A percentile compares a stretch with the other conserved stretches of the same genome.
phyloP scores from a whole-genome alignment of 2,113 vertebrate genomes.

The Sapayoa aenigma region DNA sequence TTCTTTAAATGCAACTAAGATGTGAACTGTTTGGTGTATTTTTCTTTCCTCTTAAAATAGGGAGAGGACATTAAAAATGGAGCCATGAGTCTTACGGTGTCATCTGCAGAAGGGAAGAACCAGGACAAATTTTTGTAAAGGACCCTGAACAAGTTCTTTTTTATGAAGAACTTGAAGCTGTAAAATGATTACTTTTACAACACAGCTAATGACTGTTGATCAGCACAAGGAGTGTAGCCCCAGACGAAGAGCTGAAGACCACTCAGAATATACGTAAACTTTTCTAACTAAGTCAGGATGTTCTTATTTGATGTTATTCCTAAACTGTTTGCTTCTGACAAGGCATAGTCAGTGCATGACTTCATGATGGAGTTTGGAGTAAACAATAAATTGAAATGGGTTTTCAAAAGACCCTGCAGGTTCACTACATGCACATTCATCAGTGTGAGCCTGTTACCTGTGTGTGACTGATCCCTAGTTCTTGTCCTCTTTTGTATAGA shows the following conservation, averaged over 20 bases:
- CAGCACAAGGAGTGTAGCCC: background rate
- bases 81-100: background rate
- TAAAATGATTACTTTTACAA: background rate
- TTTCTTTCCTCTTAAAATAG: constrained; percentile 56
- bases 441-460: background rate
- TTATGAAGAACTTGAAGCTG: background rate
- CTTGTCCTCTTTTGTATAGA: background rate
- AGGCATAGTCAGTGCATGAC: background rate
- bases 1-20: background rate
- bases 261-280: background rate
- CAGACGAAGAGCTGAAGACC: background rate
- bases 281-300: background rate
- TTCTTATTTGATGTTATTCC: background rate
- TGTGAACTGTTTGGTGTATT: background rate
- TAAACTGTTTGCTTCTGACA: constrained; percentile 36
- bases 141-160: background rate
- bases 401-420: background rate
- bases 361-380: constrained; percentile 9
- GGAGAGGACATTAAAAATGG: constrained; percentile 69
- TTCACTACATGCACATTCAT: background rate
- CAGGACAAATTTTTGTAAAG: background rate
- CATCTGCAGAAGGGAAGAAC: background rate
- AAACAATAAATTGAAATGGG: background rate
- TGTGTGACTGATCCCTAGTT: background rate
- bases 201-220: background rate